phyloP scores from a whole-genome alignment of 2,888 invertebrate genomes.

The Sialis fuliginosa region DNA sequence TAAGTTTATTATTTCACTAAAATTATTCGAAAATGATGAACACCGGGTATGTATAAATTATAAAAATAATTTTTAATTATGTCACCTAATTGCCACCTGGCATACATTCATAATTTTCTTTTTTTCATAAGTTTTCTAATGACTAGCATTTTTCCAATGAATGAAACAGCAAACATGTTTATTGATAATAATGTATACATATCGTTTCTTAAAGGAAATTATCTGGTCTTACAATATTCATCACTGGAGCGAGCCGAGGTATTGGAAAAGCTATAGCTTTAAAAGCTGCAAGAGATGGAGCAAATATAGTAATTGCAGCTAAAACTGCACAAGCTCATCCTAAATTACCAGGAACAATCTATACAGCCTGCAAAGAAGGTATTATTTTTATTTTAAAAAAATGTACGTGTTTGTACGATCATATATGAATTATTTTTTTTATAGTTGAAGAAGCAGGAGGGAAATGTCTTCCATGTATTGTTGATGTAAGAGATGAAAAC shows the following conservation, averaged over 20 bases:
- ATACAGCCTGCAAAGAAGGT: conserved; percentile 80
- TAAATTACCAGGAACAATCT: conserved; percentile 83
- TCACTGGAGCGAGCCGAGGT: conserved; percentile 91
- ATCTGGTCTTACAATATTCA: conserved; percentile 81
- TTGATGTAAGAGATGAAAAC: conserved; percentile 72
- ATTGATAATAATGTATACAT: background rate
- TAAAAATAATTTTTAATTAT: no score
- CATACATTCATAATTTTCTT: no score
- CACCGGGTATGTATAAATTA: no score
- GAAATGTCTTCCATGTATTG: conserved; percentile 68
- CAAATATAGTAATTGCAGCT: conserved; percentile 79
- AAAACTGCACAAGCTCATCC: conserved; percentile 84
- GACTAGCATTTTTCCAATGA: no score
- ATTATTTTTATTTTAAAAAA: conserved; percentile 15
- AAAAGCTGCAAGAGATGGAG: conserved; percentile 83
- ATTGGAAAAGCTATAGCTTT: conserved; percentile 91
- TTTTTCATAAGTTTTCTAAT: no score
- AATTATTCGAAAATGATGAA: no score
- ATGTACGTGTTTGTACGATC: background rate
- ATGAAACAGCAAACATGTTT: background rate
- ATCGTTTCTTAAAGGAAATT: conserved; percentile 34
- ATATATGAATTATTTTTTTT: conserved; percentile 5
- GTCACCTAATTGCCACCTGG: no score
- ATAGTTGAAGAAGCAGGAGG: conserved; percentile 76
- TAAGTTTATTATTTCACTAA: no score